Conservation (phyloP, 2,113 vertebrate species). For the Rallus limicola region DNA sequence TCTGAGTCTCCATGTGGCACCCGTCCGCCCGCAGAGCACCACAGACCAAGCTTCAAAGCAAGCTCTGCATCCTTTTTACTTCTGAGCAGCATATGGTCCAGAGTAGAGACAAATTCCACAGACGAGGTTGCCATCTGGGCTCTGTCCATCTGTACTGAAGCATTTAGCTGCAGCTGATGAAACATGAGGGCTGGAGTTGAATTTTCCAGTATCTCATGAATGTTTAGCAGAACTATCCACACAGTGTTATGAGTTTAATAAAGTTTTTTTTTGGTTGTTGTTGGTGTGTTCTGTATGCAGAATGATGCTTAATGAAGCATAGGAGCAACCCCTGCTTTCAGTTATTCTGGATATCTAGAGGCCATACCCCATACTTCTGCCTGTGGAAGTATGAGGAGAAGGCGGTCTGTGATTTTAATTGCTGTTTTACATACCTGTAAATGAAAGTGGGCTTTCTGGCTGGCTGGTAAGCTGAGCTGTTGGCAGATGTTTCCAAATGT, state of each 20-base stretch:
- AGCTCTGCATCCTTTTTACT: not conserved
- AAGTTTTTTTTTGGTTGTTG: not conserved
- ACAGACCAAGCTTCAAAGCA: not conserved
- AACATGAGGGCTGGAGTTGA: not conserved
- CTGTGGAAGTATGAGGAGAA: not conserved
- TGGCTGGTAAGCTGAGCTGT: not conserved
- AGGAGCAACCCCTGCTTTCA: not conserved
- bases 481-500: slow-evolving; percentile 24
- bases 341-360: not conserved
- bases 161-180: not conserved
- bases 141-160: not conserved
- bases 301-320: not conserved
- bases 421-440: not conserved
- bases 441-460: not conserved
- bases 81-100: slow-evolving; percentile 25
- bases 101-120: not conserved
- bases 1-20: slow-evolving; percentile 25
- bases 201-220: slow-evolving; percentile 43
- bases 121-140: not conserved
- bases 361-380: not conserved
- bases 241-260: not conserved
- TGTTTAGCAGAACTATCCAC: not conserved
- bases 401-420: not conserved
- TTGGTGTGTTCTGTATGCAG: not conserved
- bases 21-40: not conserved